Percentiles rank a stretch among this genome's conserved stretches.
Conservation (phyloP, 2,797 vertebrate genomes). For the Sebastes matsubarae region DNA sequence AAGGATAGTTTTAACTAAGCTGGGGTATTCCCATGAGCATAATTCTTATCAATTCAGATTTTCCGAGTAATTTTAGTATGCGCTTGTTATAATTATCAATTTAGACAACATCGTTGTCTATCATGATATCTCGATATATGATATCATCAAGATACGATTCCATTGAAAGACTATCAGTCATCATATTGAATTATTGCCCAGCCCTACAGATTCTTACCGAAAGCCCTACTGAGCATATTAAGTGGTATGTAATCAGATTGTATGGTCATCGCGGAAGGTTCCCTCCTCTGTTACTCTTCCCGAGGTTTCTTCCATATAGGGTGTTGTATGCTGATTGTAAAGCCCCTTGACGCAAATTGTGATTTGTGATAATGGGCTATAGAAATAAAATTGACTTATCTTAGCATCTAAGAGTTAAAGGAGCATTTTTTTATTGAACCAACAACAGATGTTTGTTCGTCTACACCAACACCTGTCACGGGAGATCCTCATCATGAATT, state of each 20-base stretch:
- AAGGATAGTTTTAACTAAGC: too few relatives aligned
- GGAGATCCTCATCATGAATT: not conserved
- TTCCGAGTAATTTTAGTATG: not conserved
- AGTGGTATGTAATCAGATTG: not conserved
- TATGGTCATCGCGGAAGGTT: not conserved
- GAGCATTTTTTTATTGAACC: not conserved
- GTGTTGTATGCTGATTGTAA: not conserved
- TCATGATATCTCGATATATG: not conserved
- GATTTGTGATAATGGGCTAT: not conserved
- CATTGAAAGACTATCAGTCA: not conserved
- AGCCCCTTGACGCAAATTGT: not conserved
- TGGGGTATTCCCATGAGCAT: too few relatives aligned
- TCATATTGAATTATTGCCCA: not conserved
- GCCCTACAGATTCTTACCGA: not conserved
- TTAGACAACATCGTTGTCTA: not conserved
- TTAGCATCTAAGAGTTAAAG: not conserved
- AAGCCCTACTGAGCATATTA: not conserved
- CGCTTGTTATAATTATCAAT: not conserved
- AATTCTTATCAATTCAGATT: not conserved
- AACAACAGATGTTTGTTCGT: conserved; percentile 5
- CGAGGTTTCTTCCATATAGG: not conserved
- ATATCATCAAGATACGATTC: not conserved
- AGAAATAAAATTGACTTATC: not conserved
- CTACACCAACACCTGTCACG: conserved; percentile 1
- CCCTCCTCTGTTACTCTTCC: not conserved